Evolutionary conservation across 2,797 vertebrate genomes (phyloP), one percentile per base, ranked within the genome.

Genomic region (Pangasius sanitwongsei): DNA sequence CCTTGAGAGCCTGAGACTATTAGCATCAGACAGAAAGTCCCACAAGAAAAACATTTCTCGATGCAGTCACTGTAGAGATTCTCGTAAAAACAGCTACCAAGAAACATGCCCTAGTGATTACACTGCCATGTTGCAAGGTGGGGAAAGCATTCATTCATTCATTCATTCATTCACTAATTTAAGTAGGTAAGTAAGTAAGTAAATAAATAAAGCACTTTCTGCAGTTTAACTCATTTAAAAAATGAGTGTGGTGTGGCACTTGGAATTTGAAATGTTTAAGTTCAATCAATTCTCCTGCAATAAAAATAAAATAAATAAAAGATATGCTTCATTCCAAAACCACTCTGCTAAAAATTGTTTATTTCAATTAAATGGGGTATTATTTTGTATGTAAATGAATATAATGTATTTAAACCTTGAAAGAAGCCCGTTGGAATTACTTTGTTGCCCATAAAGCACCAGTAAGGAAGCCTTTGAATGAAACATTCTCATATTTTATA

Each of bases 321-420:
- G 31, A 37, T 18, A 59, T 37, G 9, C 18, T 25, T 53, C 2
- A 20, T 31, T 80, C 13, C 1, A 31, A 80, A 80, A 57, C 3
- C n/a, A 80, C n/a, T 80, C 77, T 20, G 16, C 8, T 23, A 80
- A 85, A 70, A 86, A 57, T 55, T 18, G 48, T 85, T 85, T 55
- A 70, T 72, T 70, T 85, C 6, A 53, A 37, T 70, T 55, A 70
- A 55, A 55, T n/a, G 3, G 15, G n/a, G 41, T 28, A 84, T 31
- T 74, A n/a, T 16, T 72, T 16, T n/a, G 25, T 75, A 37, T 16
- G 15, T 28, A 59, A 86, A 86, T 72, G 74, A 72, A 85, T 57
- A 41, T 37, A 37, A 85, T 41, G 44, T 55, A 69, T 70, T 70
- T 1, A 25, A 72, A 57, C 41, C 15, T 31, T 74, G 53, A 72